Evolutionary conservation across 2,888 invertebrate genomes (phyloP).

Genomic region (Trichacis sp.): DNA sequence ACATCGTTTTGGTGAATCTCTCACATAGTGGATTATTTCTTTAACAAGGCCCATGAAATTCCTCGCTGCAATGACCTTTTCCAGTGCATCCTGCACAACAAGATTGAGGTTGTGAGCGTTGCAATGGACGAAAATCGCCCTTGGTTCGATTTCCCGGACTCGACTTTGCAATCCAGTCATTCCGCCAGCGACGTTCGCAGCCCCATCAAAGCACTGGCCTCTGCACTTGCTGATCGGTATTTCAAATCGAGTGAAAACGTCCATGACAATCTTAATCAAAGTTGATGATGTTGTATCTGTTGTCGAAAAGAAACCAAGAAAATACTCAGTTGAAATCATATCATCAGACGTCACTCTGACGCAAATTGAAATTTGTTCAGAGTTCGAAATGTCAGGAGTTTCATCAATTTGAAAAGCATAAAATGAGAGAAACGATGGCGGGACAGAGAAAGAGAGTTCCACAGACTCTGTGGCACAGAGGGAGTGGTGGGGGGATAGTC

Average conservation of each 20-base stretch:
- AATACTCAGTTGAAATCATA: conserved; percentile 20
- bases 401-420: conserved; percentile 25
- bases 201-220: conserved; percentile 26
- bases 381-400: conserved; percentile 30
- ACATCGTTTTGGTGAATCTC: conserved; percentile 31
- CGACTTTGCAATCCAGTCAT: conserved; percentile 44
- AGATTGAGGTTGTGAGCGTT: conserved; percentile 44
- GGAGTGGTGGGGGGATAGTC: too few relatives aligned
- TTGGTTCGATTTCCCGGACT: conserved; percentile 36
- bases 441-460: too few relatives aligned
- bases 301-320: conserved; percentile 35
- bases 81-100: conserved; percentile 39
- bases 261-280: conserved; percentile 7
- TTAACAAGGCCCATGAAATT: conserved; percentile 25
- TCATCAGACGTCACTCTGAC: conserved; percentile 10
- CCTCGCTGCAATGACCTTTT: conserved; percentile 16
- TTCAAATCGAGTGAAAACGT: conserved; percentile 24
- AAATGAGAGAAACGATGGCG: too few relatives aligned
- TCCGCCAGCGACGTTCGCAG: conserved; percentile 41
- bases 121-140: conserved; percentile 43
- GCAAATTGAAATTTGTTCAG: conserved; percentile 36
- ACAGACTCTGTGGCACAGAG: too few relatives aligned
- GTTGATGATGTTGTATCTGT: conserved; percentile 30
- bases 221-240: conserved; percentile 31
- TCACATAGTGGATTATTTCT: conserved; percentile 24